phyloP scores from a whole-genome alignment of 2,888 invertebrate species.

The Stegana nigrithorax region DNA sequence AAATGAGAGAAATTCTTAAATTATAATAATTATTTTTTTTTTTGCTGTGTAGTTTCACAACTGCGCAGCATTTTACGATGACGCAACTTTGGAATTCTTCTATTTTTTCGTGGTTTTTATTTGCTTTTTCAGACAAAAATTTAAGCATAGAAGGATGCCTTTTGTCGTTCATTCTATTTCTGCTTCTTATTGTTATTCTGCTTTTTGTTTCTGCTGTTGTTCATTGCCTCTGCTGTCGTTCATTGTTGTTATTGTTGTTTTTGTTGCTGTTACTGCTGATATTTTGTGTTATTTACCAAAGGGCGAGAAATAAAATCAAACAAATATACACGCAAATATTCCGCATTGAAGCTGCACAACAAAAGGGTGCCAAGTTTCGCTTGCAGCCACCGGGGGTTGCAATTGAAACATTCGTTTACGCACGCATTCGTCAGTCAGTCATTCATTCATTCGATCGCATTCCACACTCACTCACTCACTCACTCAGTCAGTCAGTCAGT shows the following conservation, averaged over 20 bases:
- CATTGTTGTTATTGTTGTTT: too few relatives aligned
- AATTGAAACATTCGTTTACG: slow-evolving; percentile 8
- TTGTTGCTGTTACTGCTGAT: too few relatives aligned
- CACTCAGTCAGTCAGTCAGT: slow-evolving; percentile 20
- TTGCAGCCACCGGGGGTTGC: slow-evolving; percentile 21
- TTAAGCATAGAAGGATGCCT: background rate
- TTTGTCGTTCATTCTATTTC: slow-evolving; percentile 6
- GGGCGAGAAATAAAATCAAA: background rate
- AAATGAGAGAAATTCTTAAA: background rate
- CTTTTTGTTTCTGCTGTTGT: slow-evolving; percentile 1
- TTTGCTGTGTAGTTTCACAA: background rate
- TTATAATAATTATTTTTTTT: background rate
- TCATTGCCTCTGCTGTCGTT: background rate
- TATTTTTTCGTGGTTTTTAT: background rate
- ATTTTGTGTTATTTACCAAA: too few relatives aligned
- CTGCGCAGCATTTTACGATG: slow-evolving; percentile 41
- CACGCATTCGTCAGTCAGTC: background rate
- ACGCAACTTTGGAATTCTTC: slow-evolving; percentile 44
- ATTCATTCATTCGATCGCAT: background rate
- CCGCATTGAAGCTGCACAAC: background rate
- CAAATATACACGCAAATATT: background rate
- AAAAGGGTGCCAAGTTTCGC: slow-evolving; percentile 6
- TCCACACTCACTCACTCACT: slow-evolving; percentile 24
- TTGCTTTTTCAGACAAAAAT: slow-evolving; percentile 13
- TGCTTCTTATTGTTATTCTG: background rate